These are phyloP conservation scores for Cotesia congregata DNA, from an alignment of 2,888 invertebrate species.

Conservation along the genomic window DNA sequence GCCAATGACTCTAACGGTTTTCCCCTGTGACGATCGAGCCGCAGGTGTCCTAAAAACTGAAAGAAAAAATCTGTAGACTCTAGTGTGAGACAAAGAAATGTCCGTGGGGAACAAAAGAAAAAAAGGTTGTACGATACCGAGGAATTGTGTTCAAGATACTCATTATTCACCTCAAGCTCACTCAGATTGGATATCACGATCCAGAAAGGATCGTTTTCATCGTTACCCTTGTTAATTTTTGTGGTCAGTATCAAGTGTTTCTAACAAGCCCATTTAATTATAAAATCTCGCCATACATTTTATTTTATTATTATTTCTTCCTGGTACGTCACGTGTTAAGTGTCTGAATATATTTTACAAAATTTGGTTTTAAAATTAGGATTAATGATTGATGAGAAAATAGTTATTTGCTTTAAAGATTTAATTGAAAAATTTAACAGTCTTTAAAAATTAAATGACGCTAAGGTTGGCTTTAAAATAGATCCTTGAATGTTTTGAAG, in stretches of 20 bases:
- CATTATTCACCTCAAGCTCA: slow-evolving; percentile 46
- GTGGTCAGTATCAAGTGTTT: slow-evolving; percentile 37
- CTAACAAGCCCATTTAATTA: slow-evolving; percentile 29
- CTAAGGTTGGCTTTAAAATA: slow-evolving; percentile 12
- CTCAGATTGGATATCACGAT: slow-evolving; percentile 14
- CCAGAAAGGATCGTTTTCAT: slow-evolving; percentile 23
- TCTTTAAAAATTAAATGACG: neutral
- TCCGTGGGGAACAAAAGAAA: slow-evolving; percentile 38
- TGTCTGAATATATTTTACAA: neutral
- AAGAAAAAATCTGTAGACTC: slow-evolving; percentile 22
- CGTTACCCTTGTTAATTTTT: slow-evolving; percentile 32
- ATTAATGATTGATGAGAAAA: neutral
- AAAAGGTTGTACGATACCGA: slow-evolving; percentile 26
- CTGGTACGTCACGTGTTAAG: slow-evolving; percentile 34
- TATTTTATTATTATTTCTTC: slow-evolving; percentile 45
- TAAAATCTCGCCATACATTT: slow-evolving; percentile 39
- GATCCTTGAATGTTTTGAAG: neutral
- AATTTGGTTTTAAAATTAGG: neutral
- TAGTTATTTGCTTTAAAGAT: neutral
- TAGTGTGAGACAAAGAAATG: neutral
- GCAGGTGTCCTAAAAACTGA: slow-evolving; percentile 55
- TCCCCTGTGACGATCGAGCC: slow-evolving; percentile 46
- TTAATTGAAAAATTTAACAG: slow-evolving; percentile 26
- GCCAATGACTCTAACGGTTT: slow-evolving; percentile 62
- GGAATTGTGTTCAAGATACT: slow-evolving; percentile 30